Base-by-base conservation (phyloP, 2,888 invertebrate genomes). In the Elmis aenea region DNA sequence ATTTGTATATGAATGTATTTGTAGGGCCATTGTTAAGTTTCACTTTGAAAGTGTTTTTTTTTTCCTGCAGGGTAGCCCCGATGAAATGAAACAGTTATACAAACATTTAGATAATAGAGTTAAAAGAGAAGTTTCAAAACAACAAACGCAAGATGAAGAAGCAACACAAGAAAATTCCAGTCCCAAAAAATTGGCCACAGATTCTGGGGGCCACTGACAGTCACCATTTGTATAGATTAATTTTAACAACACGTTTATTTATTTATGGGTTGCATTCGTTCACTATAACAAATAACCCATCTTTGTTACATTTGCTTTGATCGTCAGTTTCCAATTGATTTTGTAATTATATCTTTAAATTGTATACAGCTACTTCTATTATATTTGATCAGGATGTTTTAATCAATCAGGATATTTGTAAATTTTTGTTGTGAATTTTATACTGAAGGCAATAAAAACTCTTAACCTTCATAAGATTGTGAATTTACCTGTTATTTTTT, bases 1-100 rank as follows among this genome's bases (percentile, higher is more conserved):
- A n/a, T n/a, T n/a, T n/a, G n/a, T n/a, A n/a, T n/a, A n/a, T n/a
- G n/a, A n/a, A n/a, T n/a, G n/a, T n/a, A n/a, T n/a, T n/a, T n/a
- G n/a, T n/a, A n/a, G n/a, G n/a, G n/a, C n/a, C n/a, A n/a, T n/a
- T n/a, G n/a, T n/a, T n/a, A n/a, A n/a, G n/a, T n/a, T n/a, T n/a
- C n/a, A n/a, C n/a, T n/a, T n/a, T n/a, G n/a, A n/a, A n/a, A n/a
- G n/a, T n/a, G n/a, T n/a, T n/a, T n/a, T n/a, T n/a, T n/a, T n/a
- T n/a, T n/a, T 6, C 18, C 18, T 58, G 11, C 63, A 80, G 75
- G 76, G 82, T 8, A 78, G 76, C 45, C 78, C 80, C 1, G 81
- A 81, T 46, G 85, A 85, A 59, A 76, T 80, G 14, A 81, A 78
- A 48, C 75, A 77, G 52, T 64, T 86, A 28, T 73, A 77, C 57